phyloP scores from a whole-genome alignment of 64 coral and sea anemone genomes.

The Actinia equina region DNA sequence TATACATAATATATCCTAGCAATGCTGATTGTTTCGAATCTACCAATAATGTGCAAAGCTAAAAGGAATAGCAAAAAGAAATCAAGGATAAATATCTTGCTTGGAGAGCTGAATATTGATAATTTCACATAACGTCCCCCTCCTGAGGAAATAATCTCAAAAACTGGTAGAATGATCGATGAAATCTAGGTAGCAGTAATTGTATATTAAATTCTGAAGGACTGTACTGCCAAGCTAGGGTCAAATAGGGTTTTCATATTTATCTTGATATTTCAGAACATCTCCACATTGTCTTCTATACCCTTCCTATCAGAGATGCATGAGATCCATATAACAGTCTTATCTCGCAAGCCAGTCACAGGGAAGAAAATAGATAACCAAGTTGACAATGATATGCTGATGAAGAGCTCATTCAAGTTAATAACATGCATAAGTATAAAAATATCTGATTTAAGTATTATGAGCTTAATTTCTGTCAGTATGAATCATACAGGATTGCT shows the following conservation, averaged over 20 bases:
- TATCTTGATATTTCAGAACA: background rate
- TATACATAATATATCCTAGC: background rate
- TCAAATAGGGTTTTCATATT: background rate
- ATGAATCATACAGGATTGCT: background rate
- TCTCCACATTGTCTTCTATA: background rate
- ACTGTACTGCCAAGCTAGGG: background rate
- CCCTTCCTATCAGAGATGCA: background rate
- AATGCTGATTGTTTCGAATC: background rate
- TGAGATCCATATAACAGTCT: background rate
- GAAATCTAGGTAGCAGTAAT: background rate
- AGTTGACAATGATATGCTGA: background rate
- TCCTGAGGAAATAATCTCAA: background rate
- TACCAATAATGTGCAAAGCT: background rate
- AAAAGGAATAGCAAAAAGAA: background rate
- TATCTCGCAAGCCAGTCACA: background rate
- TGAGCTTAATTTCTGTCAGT: background rate
- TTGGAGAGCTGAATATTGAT: background rate
- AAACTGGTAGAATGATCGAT: background rate
- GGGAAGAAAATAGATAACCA: background rate
- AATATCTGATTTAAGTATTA: slow-evolving; percentile 8
- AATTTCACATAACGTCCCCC: background rate
- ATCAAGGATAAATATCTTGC: background rate
- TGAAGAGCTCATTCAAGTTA: background rate
- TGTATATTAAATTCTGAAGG: background rate
- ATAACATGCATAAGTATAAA: slow-evolving; percentile 6